Percentiles rank a stretch among this genome's conserved stretches.
These are phyloP conservation scores for Meta bourneti DNA, from an alignment of 2,888 invertebrate species.

Conservation along the genomic window DNA sequence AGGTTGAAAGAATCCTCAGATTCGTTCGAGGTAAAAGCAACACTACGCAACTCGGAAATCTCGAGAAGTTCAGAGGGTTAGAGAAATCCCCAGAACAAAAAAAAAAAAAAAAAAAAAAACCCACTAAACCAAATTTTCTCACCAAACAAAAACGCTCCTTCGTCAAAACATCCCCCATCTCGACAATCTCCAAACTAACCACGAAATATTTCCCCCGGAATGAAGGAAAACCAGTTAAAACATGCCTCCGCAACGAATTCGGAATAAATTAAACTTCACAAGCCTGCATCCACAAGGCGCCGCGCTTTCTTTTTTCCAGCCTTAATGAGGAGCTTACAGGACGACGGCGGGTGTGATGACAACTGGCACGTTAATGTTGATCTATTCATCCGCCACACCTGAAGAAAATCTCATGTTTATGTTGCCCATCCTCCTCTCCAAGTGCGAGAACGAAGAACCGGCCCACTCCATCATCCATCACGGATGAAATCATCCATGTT, in stretches of 20 bases:
- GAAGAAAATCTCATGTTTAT: constrained; percentile 49
- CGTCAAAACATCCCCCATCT: not conserved
- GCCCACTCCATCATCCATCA: not conserved
- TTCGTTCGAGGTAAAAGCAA: no score
- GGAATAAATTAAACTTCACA: not conserved
- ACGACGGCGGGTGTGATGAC: not conserved
- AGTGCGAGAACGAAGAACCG: no score
- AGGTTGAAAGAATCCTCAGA: no score
- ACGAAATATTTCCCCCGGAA: not conserved
- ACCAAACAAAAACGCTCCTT: no score
- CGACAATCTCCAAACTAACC: not conserved
- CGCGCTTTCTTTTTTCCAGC: not conserved
- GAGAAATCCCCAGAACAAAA: no score
- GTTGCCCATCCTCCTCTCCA: constrained; percentile 5
- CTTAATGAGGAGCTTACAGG: not conserved
- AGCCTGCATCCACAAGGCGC: no score
- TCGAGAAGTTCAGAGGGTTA: no score
- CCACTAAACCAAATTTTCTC: no score
- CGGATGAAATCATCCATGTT: not conserved
- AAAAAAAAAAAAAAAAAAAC: no score
- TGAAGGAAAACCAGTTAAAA: not conserved
- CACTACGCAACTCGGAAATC: no score
- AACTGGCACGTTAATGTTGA: constrained; percentile 40
- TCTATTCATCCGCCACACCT: constrained; percentile 32
- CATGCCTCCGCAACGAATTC: not conserved